phyloP scores from a whole-genome alignment of 1,140 invertebrate species.

The Penaeus vannamei region DNA sequence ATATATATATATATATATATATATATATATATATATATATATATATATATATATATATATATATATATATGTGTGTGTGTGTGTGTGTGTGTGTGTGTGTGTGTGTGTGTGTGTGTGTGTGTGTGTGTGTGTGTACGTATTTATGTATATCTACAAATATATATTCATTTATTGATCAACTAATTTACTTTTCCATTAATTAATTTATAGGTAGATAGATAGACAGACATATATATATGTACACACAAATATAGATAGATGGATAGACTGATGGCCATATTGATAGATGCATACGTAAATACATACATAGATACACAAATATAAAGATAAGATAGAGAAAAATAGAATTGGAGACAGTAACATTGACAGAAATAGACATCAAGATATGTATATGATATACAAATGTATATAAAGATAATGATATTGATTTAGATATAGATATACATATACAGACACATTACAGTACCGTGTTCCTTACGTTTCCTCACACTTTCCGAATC shows the following conservation, averaged over 20 bases:
- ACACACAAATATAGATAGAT: neutral
- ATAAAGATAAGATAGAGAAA: too few relatives aligned
- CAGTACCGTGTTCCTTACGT: too few relatives aligned
- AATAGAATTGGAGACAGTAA: too few relatives aligned
- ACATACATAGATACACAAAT: neutral
- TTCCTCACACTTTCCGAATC: too few relatives aligned
- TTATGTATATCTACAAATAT: conserved; percentile 29
- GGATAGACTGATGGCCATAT: neutral
- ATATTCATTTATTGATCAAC: conserved; percentile 1
- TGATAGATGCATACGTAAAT: neutral
- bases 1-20: neutral
- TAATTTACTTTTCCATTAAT: neutral
- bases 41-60: conserved; percentile 1
- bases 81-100: too few relatives aligned
- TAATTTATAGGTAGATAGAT: conserved; percentile 6
- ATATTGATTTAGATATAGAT: too few relatives aligned
- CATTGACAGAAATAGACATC: too few relatives aligned
- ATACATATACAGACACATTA: too few relatives aligned
- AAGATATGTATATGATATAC: too few relatives aligned
- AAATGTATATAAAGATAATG: too few relatives aligned
- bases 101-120: neutral
- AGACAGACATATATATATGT: neutral
- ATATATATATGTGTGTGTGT: neutral
- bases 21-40: neutral
- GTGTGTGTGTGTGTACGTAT: conserved; percentile 3